Evolutionary conservation across 2,888 invertebrate species (phyloP), one percentile per base, ranked within the genome.

Genomic region (Chaitophorus viminalis): DNA sequence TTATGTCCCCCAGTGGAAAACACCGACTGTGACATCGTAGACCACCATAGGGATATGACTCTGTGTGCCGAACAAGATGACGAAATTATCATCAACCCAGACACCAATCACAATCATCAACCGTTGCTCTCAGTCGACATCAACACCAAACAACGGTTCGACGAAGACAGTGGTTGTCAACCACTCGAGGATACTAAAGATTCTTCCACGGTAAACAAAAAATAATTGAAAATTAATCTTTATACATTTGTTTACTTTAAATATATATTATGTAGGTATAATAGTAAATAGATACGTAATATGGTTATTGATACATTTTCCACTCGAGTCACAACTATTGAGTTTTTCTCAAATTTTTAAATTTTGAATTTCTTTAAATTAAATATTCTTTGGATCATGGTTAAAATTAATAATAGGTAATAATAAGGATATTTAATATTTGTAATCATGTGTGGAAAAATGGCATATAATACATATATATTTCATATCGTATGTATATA

Each of bases 31-130:
- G 87, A 87, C 87, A 87, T 72, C 60, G 60, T 60, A 60, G 86
- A 78, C 78, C 54, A 8, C 36, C 72, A 74, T 39, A 79, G 31
- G 78, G 86, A 79, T 18, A 86, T 86, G 78, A 79, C 79, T 31
- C 60, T 79, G 72, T 74, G 72, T 33, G 83, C 46, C 46, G 87
- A 87, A 74, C 79, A 81, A 79, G 87, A 87, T 74, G 87, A 87
- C 87, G 87, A 87, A 46, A 54, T 75, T 65, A 87, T 81, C 74
- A 87, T 87, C 74, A 87, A 87, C 46, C 81, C 79, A 9, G 87
- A 87, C 87, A 87, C 87, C 65, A 81, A 87, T 81, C 87, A 87
- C 81, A 87, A 87, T 25, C 87, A 87, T 46, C 87, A 81, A 11
- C 87, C 81, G 14, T n/a, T 81, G n/a, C 33, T 81, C 46, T 87